A percentile compares a stretch with the other conserved stretches of the same genome.
phyloP scores from a whole-genome alignment of 2,797 vertebrate species.

The Rallus crepitans region DNA sequence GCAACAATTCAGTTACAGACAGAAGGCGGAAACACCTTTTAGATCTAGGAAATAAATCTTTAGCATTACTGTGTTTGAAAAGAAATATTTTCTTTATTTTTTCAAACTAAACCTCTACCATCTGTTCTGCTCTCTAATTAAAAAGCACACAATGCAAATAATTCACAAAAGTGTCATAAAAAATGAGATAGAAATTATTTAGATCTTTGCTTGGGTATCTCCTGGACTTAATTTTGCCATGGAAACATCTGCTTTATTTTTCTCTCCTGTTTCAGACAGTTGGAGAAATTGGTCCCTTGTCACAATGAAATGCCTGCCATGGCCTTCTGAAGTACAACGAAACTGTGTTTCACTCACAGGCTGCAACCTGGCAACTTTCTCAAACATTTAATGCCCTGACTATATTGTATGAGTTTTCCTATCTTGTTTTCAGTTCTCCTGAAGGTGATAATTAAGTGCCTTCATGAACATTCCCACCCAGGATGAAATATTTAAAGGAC shows the following conservation, averaged over 20 bases:
- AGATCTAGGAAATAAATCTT: conserved; percentile 45
- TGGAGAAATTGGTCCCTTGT: neutral
- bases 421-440: neutral
- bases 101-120: conserved; percentile 63
- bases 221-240: neutral
- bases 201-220: neutral
- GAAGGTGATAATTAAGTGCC: neutral
- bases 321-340: neutral
- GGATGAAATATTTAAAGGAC: neutral
- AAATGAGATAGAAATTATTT: conserved; percentile 44
- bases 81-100: conserved; percentile 75
- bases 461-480: neutral
- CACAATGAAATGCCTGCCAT: neutral
- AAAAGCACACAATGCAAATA: conserved; percentile 55
- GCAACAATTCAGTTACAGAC: neutral
- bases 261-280: neutral
- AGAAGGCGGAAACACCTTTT: neutral
- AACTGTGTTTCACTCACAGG: neutral
- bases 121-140: conserved; percentile 72
- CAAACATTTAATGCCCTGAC: neutral
- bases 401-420: neutral
- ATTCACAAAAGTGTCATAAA: conserved; percentile 63
- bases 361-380: neutral
- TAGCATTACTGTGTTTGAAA: conserved; percentile 34
- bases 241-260: conserved; percentile 33